Evolutionary conservation across 2,797 vertebrate genomes (phyloP).

Genomic region (Nyctalus aviator): DNA sequence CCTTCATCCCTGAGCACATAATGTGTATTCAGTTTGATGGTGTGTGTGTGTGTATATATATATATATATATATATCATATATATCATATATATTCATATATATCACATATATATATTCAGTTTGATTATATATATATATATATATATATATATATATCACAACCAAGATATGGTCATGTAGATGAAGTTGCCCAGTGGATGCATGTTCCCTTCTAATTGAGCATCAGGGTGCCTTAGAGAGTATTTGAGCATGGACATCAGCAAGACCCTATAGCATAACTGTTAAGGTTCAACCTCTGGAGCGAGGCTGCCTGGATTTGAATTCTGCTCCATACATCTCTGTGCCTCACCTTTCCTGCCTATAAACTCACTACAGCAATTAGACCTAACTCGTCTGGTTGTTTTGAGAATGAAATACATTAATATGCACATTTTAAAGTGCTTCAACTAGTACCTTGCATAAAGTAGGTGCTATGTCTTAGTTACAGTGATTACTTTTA

Average conservation of each 20-base stretch:
- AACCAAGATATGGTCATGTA: not conserved
- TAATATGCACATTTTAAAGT: not conserved
- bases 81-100: too few relatives aligned
- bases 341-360: conserved; percentile 1
- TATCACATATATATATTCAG: too few relatives aligned
- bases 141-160: too few relatives aligned
- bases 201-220: not conserved
- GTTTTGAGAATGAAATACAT: not conserved
- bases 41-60: too few relatives aligned
- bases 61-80: too few relatives aligned
- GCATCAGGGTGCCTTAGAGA: not conserved
- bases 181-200: not conserved
- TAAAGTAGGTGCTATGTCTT: not conserved
- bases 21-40: not conserved
- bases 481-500: not conserved
- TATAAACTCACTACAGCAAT: not conserved
- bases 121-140: too few relatives aligned
- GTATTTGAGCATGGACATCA: not conserved
- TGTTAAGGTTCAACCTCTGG: not conserved
- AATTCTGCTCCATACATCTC: not conserved
- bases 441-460: not conserved
- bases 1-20: not conserved
- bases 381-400: not conserved
- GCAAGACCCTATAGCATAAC: not conserved
- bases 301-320: not conserved